Percentiles rank a stretch among this genome's conserved stretches.
Conservation (phyloP, 2,113 vertebrate genomes). For the Coptodon rendalli region DNA sequence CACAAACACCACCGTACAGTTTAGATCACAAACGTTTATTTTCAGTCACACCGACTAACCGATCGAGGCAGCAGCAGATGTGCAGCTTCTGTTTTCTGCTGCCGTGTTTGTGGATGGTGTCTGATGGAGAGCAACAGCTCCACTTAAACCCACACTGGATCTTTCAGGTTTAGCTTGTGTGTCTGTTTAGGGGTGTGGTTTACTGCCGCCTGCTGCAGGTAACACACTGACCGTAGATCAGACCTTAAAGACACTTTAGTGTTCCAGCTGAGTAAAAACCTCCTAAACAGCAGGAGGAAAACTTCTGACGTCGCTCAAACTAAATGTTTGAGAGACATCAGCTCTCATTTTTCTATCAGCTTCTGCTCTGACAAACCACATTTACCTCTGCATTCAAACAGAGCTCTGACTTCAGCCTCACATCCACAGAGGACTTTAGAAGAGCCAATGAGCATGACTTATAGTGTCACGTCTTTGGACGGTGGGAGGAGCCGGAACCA, state of each 20-base stretch:
- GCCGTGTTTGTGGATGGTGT: rapidly evolving
- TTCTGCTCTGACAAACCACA: neutral
- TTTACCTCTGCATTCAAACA: neutral
- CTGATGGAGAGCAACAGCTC: neutral
- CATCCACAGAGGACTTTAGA: neutral
- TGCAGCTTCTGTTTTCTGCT: neutral
- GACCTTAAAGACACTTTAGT: neutral
- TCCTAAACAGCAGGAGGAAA: neutral
- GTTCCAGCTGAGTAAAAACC: neutral
- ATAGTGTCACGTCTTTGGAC: neutral
- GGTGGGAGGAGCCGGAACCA: neutral
- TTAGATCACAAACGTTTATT: neutral
- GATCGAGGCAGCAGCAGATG: neutral
- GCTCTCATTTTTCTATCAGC: neutral
- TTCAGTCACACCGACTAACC: neutral
- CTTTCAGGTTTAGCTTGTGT: neutral
- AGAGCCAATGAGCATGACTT: neutral
- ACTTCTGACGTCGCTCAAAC: neutral
- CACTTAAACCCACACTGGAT: neutral
- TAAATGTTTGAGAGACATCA: neutral
- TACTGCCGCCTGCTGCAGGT: neutral
- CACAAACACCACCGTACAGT: neutral
- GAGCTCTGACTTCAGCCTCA: neutral
- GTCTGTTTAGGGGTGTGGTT: neutral
- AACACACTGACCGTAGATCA: rapidly evolving